phyloP scores from a whole-genome alignment of 2,113 vertebrate genomes.

The Forbesichthys papilliferus region DNA sequence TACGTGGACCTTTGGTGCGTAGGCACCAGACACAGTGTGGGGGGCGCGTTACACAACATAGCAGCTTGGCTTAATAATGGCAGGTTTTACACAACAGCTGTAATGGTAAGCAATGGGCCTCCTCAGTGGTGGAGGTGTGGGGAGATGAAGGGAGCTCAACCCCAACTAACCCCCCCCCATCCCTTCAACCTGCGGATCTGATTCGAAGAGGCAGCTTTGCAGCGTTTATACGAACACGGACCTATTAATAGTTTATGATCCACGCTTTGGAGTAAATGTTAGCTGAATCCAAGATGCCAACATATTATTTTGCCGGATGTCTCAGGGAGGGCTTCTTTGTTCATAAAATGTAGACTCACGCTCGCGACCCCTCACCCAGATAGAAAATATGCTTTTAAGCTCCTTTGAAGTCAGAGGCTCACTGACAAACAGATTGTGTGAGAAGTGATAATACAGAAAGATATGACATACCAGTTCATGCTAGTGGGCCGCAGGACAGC shows the following conservation, averaged over 20 bases:
- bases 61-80: slow-evolving; percentile 68
- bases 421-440: slow-evolving; percentile 57
- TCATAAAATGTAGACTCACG: slow-evolving; percentile 61
- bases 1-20: slow-evolving; percentile 36
- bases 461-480: slow-evolving; percentile 45
- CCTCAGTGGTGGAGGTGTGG: slow-evolving; percentile 28
- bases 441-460: slow-evolving; percentile 49
- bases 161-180: slow-evolving; percentile 30
- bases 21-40: slow-evolving; percentile 56
- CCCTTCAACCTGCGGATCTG: slow-evolving; percentile 38
- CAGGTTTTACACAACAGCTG: slow-evolving; percentile 69
- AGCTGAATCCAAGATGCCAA: slow-evolving; percentile 62
- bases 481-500: slow-evolving; percentile 52
- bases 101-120: slow-evolving; percentile 48
- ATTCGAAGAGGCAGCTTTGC: slow-evolving; percentile 57
- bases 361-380: slow-evolving; percentile 41
- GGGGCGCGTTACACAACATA: slow-evolving; percentile 55
- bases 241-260: slow-evolving; percentile 77
- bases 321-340: slow-evolving; percentile 48
- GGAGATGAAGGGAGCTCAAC: slow-evolving; percentile 40
- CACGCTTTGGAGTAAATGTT: slow-evolving; percentile 74
- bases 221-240: slow-evolving; percentile 54
- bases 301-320: slow-evolving; percentile 69
- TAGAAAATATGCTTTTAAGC: slow-evolving; percentile 53
- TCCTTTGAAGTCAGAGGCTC: slow-evolving; percentile 57